Evolutionary conservation across 2,797 vertebrate species (phyloP).

Genomic region (Rhabdophis nuchalis): DNA sequence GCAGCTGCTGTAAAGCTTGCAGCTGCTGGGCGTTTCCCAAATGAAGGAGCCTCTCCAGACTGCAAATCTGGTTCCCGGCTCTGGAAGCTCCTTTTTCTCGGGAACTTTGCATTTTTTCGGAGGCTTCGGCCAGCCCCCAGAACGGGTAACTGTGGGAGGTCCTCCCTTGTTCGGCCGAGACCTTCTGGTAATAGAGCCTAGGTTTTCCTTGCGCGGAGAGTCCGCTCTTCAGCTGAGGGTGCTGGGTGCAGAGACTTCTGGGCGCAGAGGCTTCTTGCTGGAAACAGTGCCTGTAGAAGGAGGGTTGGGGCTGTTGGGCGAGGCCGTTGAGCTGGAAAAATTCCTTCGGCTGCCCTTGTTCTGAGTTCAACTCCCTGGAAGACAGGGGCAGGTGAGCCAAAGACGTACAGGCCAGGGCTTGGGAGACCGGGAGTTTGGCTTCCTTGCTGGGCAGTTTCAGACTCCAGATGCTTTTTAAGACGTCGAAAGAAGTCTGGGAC

Average conservation of each 20-base stretch:
- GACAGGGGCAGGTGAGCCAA: background rate
- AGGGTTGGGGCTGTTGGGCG: conserved; percentile 9
- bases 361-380: background rate
- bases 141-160: background rate
- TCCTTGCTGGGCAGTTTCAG: conserved; percentile 25
- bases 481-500: conserved; percentile 58
- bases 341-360: background rate
- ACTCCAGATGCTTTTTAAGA: conserved; percentile 62
- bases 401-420: background rate
- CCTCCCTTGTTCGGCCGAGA: background rate
- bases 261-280: background rate
- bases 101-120: background rate
- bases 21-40: background rate
- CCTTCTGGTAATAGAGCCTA: background rate
- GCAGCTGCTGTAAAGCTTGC: background rate
- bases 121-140: background rate
- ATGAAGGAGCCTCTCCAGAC: background rate
- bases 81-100: background rate
- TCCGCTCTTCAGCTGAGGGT: background rate
- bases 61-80: background rate
- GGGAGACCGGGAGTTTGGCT: background rate
- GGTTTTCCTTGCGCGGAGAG: background rate
- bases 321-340: background rate
- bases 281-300: background rate
- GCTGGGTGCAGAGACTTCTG: too few relatives aligned